Evolutionary conservation across 2,113 vertebrate species (phyloP).

Genomic region (Tenrec ecaudatus): DNA sequence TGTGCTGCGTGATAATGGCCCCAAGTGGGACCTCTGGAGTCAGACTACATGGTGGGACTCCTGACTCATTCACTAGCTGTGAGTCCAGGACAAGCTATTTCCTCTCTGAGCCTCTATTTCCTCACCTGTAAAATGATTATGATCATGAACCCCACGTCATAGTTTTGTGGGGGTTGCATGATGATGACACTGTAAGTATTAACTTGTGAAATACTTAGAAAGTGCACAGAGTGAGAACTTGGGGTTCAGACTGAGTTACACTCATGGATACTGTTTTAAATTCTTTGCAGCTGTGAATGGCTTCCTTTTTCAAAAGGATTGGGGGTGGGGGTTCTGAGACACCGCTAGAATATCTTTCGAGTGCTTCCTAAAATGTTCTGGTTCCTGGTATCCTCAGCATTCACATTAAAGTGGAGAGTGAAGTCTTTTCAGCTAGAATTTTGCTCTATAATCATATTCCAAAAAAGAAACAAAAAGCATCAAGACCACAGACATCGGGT

Average conservation of each 20-base stretch:
- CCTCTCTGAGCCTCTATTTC: neutral
- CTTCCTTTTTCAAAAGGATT: neutral
- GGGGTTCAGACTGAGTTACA: neutral
- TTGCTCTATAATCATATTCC: neutral
- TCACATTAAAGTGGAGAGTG: neutral
- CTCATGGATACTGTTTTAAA: neutral
- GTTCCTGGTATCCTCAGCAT: neutral
- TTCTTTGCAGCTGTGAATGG: conserved; percentile 5
- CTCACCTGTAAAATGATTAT: conserved; percentile 15
- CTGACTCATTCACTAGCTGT: neutral
- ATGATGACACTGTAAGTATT: neutral
- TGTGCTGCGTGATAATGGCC: neutral
- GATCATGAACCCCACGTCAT: neutral
- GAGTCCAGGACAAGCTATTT: neutral
- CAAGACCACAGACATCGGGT: no score
- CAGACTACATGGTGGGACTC: neutral
- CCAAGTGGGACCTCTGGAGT: neutral
- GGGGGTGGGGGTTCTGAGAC: neutral
- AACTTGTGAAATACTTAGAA: neutral
- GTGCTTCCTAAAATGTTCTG: neutral
- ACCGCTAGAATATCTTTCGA: conserved; percentile 11
- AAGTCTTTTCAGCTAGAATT: conserved; percentile 17
- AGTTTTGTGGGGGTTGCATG: neutral
- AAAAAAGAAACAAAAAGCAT: no score
- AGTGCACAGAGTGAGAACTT: neutral